These are phyloP conservation scores for Vannuccia rotundouncinata DNA, from an alignment of 2,888 invertebrate species.

Conservation along the genomic window DNA sequence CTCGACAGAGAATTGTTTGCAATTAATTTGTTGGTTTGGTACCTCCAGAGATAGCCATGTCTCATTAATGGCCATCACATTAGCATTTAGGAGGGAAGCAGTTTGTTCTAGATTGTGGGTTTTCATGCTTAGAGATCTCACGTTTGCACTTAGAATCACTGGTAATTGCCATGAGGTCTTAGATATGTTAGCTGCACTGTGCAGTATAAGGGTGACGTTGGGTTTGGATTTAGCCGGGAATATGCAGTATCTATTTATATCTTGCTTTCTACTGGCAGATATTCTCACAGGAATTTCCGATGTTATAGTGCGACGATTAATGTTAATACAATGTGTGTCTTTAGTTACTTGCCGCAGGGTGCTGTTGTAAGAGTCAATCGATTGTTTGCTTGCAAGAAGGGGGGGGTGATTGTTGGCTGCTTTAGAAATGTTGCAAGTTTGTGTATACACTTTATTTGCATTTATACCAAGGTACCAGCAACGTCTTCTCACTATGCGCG, in stretches of 20 bases:
- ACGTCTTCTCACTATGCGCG: no score
- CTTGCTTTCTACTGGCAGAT: not conserved
- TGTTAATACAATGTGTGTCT: no score
- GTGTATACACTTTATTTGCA: no score
- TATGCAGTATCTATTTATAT: not conserved
- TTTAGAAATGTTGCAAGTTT: no score
- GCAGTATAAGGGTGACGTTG: not conserved
- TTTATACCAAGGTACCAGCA: no score
- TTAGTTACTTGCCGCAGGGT: no score
- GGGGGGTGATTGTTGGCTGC: no score
- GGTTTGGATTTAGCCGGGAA: not conserved
- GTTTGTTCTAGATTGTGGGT: not conserved
- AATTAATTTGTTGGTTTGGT: not conserved
- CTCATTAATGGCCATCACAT: not conserved
- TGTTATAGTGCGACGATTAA: no score
- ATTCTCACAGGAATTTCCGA: not conserved
- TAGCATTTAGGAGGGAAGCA: not conserved
- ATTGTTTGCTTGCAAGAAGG: no score
- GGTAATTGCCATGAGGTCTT: not conserved
- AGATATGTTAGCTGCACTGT: not conserved
- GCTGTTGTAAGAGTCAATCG: no score
- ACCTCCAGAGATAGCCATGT: slow-evolving; percentile 13
- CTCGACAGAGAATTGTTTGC: slow-evolving; percentile 3
- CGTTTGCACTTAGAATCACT: slow-evolving; percentile 10
- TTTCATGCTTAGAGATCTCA: slow-evolving; percentile 8